Conservation (phyloP, 2,888 invertebrate species). For the Steinernema hermaphroditum region DNA sequence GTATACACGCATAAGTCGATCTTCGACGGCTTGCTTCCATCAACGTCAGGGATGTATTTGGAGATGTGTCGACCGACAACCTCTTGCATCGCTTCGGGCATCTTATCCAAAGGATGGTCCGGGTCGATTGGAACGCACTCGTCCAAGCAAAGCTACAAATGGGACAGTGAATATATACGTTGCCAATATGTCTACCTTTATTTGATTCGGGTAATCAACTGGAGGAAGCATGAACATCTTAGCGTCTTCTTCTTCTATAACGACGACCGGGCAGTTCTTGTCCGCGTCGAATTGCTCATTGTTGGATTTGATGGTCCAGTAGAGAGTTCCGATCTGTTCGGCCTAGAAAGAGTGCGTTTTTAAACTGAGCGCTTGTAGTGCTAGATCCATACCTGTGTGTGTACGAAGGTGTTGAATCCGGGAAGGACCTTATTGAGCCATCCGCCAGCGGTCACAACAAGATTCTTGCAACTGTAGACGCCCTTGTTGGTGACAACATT, state of each 20-base stretch:
- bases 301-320: not conserved
- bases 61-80: not conserved
- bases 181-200: not conserved
- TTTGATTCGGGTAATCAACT: not conserved
- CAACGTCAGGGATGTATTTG: not conserved
- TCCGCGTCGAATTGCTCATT: not conserved
- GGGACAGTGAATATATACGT: not conserved
- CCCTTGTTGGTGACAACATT: not conserved
- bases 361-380: not conserved
- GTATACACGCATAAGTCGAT: not conserved
- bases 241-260: not conserved
- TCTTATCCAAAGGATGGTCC: not conserved
- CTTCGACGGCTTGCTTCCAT: not conserved
- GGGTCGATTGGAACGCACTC: not conserved
- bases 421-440: conserved; percentile 4
- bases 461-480: not conserved
- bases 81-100: not conserved
- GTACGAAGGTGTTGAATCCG: not conserved
- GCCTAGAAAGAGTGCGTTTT: not conserved
- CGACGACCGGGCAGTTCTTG: not conserved
- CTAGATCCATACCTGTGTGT: not conserved
- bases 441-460: not conserved
- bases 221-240: conserved; percentile 14
- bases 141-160: not conserved
- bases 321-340: not conserved